A percentile compares a stretch with the other conserved stretches of the same genome.
phyloP scores from a whole-genome alignment of 2,888 invertebrate genomes.

The Lacanobia wlatinum region DNA sequence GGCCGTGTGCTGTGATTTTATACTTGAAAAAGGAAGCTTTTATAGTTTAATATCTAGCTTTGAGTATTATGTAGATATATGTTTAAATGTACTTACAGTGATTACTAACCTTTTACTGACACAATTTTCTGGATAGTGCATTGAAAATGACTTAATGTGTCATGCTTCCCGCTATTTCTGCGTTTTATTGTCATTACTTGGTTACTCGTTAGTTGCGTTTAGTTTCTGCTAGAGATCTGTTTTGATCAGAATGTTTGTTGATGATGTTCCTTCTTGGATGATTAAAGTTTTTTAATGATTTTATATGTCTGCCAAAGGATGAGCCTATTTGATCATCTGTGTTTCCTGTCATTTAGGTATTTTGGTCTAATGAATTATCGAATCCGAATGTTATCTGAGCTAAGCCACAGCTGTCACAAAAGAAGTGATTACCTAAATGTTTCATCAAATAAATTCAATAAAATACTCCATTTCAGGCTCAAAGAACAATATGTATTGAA shows the following conservation, averaged over 20 bases:
- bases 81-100: conserved; percentile 41
- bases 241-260: not conserved
- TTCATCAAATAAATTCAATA: no score
- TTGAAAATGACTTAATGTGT: conserved; percentile 51
- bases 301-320: not conserved
- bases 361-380: no score
- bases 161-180: not conserved
- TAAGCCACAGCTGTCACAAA: no score
- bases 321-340: no score
- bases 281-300: no score
- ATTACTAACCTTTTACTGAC: conserved; percentile 16
- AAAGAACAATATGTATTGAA: no score
- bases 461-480: no score
- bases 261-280: not conserved
- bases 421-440: no score
- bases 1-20: conserved; percentile 50
- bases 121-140: conserved; percentile 46
- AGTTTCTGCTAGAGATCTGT: not conserved
- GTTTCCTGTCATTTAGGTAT: no score
- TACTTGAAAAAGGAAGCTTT: conserved; percentile 54
- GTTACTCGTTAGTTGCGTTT: not conserved
- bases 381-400: no score
- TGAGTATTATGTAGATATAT: conserved; percentile 30
- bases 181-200: conserved; percentile 28
- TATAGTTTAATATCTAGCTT: conserved; percentile 53